Evolutionary conservation across 2,113 vertebrate species (phyloP), one percentile per base, ranked within the genome.

Genomic region (Piprites chloris): DNA sequence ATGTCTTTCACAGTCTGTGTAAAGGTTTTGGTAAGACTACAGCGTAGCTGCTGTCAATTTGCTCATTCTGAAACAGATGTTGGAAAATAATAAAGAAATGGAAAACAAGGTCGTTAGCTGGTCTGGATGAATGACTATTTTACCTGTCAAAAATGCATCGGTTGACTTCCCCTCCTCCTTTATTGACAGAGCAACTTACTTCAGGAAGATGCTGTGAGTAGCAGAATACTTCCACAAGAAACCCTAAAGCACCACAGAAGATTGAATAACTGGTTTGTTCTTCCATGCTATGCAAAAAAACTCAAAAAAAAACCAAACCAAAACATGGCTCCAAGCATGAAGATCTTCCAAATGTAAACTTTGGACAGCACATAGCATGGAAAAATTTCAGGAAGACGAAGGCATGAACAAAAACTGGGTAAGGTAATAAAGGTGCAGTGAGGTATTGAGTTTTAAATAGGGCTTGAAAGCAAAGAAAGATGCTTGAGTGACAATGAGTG

Each of bases 61-160:
- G 72, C 58, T 79, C 47, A 52, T 68, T 49, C 49, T 50, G 55
- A 80, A 86, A 72, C 27, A 80, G 56, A 84, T 50, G 3, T 17
- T 81, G 9, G 42, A 90, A 86, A 92, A 88, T 22, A 88, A 76
- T 53, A n/a, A 49, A 82, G 66, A 84, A 80, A 27, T 35, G 24
- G 28, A 8, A 35, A 52, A 66, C 69, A 74, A 85, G 9, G 10
- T 78, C 39, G 44, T 35, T 55, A 39, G 19, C 8, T 69, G 53
- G 22, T 68, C 44, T 85, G 49, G 41, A n/a, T 69, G 9, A 89
- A 75, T 73, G 4, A 69, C 83, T 91, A 44, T 75, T 75, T 53
- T 53, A 91, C 23, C 66, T 87, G 56, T 47, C 52, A 91, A 92
- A 95, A 83, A 32, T 9, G 22, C 33, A 53, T 11, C 15, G 12